Percentiles rank a stretch among this genome's conserved stretches.
phyloP scores from a whole-genome alignment of 2,888 invertebrate genomes.

The Ormyrus labotus region DNA sequence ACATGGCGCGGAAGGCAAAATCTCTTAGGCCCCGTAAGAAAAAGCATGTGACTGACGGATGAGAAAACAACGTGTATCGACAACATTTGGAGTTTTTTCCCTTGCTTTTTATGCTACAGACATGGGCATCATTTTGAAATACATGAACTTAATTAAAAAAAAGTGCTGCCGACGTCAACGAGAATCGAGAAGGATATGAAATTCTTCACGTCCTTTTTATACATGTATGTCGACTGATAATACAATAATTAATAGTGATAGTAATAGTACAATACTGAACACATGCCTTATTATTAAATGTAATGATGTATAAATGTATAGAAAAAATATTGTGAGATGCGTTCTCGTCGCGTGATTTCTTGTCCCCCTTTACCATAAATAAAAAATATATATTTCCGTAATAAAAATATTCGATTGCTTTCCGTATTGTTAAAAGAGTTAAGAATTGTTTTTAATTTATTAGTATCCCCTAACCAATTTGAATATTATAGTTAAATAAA shows the following conservation, averaged over 20 bases:
- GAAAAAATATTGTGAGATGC: constrained; percentile 43
- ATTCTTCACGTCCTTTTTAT: not conserved
- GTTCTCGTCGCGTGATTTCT: constrained; percentile 5
- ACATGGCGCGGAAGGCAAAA: constrained; percentile 35
- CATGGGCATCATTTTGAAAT: constrained; percentile 40
- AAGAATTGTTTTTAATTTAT: constrained; percentile 16
- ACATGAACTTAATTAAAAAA: not conserved
- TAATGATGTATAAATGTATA: constrained; percentile 36
- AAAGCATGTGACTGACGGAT: constrained; percentile 12
- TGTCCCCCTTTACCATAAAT: constrained; percentile 10
- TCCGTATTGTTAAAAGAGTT: not conserved
- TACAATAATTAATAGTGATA: constrained; percentile 21
- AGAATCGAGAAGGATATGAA: not conserved
- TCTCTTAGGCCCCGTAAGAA: constrained; percentile 48
- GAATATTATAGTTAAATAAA: not conserved
- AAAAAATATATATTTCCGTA: constrained; percentile 37
- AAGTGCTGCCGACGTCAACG: not conserved
- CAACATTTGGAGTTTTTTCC: constrained; percentile 19
- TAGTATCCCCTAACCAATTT: constrained; percentile 33
- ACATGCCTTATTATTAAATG: constrained; percentile 46
- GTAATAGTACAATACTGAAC: constrained; percentile 55
- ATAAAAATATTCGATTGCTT: constrained; percentile 12
- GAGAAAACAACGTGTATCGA: constrained; percentile 13
- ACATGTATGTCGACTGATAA: constrained; percentile 10
- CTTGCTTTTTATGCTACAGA: constrained; percentile 34